Conservation (phyloP, 2,113 vertebrate genomes). For the Edolisoma coerulescens region DNA sequence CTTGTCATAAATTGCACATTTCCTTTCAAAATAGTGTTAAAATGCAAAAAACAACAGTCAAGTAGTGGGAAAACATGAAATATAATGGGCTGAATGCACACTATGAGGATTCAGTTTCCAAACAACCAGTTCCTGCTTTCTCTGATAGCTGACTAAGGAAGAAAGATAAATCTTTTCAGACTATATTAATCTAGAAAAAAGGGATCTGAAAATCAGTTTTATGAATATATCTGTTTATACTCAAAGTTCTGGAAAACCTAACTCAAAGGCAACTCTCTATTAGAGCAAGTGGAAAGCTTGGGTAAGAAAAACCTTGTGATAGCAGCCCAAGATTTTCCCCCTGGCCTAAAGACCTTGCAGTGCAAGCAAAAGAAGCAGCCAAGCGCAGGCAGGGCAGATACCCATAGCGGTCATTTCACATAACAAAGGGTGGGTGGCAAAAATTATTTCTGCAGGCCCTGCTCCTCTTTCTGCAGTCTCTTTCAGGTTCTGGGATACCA, state of each 20-base stretch:
- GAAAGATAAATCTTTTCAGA: neutral
- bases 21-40: neutral
- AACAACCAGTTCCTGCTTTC: neutral
- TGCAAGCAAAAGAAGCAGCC: neutral
- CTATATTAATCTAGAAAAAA: neutral
- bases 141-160: neutral
- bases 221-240: neutral
- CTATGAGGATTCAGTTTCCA: neutral
- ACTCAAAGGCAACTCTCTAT: neutral
- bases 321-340: neutral
- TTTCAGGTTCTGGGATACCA: neutral
- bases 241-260: neutral
- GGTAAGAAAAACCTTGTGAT: neutral
- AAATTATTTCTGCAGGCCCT: neutral
- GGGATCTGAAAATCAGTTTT: neutral
- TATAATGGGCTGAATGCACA: neutral
- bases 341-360: neutral
- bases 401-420: fast-evolving
- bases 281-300: neutral
- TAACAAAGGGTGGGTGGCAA: neutral
- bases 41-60: neutral
- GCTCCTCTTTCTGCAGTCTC: neutral
- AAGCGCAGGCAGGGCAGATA: neutral
- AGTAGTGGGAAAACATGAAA: neutral
- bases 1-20: neutral